Evolutionary conservation across 2,888 invertebrate genomes (phyloP).

Genomic region (Corbicula japonica): DNA sequence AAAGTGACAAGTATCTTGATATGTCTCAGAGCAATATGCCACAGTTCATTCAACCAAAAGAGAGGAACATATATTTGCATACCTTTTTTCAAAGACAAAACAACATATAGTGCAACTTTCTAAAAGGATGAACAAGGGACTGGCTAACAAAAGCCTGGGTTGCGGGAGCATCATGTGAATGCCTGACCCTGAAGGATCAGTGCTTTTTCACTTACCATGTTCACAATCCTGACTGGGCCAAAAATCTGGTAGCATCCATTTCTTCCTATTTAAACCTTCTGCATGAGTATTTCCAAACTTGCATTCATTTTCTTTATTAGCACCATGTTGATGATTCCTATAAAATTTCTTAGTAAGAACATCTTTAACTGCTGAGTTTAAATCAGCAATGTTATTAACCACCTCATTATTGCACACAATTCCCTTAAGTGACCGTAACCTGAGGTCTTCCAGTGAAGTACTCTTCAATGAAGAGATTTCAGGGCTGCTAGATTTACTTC

Average conservation of each 20-base stretch:
- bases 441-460: conserved; percentile 9
- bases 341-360: conserved; percentile 4
- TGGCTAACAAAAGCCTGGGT: too few relatives aligned
- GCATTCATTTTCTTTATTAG: conserved; percentile 25
- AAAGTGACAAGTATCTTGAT: too few relatives aligned
- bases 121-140: too few relatives aligned
- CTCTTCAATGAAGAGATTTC: not conserved
- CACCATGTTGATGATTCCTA: not conserved
- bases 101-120: too few relatives aligned
- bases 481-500: conserved; percentile 18
- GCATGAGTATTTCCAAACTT: not conserved
- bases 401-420: conserved; percentile 19
- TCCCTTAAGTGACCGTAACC: conserved; percentile 5
- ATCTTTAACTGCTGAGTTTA: not conserved
- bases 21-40: too few relatives aligned
- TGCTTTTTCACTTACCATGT: conserved; percentile 47
- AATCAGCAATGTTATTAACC: not conserved
- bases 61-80: too few relatives aligned
- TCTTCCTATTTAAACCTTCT: conserved; percentile 33
- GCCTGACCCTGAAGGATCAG: too few relatives aligned
- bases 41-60: too few relatives aligned
- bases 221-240: conserved; percentile 46
- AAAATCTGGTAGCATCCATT: conserved; percentile 57
- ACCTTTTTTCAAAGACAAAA: too few relatives aligned
- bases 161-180: too few relatives aligned